Base-by-base conservation (phyloP, 2,888 invertebrate species). In the Melieria omissa region DNA sequence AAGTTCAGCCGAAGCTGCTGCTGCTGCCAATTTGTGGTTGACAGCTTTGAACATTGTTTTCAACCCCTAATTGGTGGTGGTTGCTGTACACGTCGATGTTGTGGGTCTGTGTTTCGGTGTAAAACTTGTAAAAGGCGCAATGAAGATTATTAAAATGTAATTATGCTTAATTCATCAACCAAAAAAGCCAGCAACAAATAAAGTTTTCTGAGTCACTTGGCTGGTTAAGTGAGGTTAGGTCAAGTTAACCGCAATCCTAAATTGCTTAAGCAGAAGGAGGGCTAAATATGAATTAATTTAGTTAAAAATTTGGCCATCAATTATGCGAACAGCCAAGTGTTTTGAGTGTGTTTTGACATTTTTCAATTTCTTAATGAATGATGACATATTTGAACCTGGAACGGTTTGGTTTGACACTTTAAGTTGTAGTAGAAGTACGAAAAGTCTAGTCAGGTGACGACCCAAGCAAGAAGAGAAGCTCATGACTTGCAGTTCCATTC, bases 71-170 rank as follows among this genome's bases (percentile, higher is more conserved):
- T 58, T 70, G 65, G 44, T 70, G 65, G 44, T 58, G 10, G 47
- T 41, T 47, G 16, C 14, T n/a, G 5, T 45, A 12, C n/a, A 14
- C 14, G 46, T 45, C 52, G 14, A 29, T 2, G 29, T 29, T 29
- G 29, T 29, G 29, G 29, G 29, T 29, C 29, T 29, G 29, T 29
- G 29, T 29, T 29, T 29, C 29, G 29, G 69, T 61, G 14, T 67
- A 72, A 77, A 82, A 82, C 75, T 81, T 80, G 80, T 80, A 78
- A 83, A 83, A 82, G 63, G 74, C 65, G 81, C 82, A 80, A 82
- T 84, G 79, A 81, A 82, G 82, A 82, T 84, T 80, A 84, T 84
- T 84, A 84, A 84, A 84, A 82, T 82, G 84, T 81, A 84, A 77
- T 78, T 76, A 75, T 71, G 73, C 62, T 65, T 73, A 74, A 75